Percentiles rank a stretch among this genome's conserved stretches.
phyloP scores from a whole-genome alignment of 2,797 vertebrate species.

The Chelmon rostratus region DNA sequence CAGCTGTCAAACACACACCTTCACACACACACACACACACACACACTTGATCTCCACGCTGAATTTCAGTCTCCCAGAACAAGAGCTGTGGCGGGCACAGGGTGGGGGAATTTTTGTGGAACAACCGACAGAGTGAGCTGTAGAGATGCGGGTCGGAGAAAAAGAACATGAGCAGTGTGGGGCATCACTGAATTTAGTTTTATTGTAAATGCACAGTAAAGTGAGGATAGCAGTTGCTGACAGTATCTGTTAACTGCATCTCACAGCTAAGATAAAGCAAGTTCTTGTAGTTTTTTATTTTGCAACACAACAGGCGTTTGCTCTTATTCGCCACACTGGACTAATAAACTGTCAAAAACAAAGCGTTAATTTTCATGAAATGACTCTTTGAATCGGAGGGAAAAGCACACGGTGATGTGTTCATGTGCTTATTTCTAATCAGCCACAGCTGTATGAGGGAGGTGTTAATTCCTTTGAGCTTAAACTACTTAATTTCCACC shows the following conservation, averaged over 20 bases:
- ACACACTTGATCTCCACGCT: no score
- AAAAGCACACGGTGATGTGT: constrained; percentile 9
- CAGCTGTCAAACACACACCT: no score
- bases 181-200: not conserved
- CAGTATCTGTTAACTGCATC: not conserved
- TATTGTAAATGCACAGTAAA: not conserved
- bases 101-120: no score
- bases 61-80: no score
- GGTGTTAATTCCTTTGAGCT: constrained; percentile 63
- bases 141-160: not conserved
- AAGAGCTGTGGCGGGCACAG: no score
- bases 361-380: not conserved
- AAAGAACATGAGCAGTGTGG: not conserved
- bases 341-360: not conserved
- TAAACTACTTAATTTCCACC: constrained; percentile 72
- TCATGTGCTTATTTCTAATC: constrained; percentile 51
- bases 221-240: not conserved
- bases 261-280: not conserved
- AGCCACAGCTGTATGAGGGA: constrained; percentile 37
- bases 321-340: not conserved
- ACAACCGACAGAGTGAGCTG: no score
- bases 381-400: not conserved
- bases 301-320: not conserved
- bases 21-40: no score
- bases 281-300: no score